phyloP scores from a whole-genome alignment of 1,140 invertebrate species.

The Drosophila equinoxialis region DNA sequence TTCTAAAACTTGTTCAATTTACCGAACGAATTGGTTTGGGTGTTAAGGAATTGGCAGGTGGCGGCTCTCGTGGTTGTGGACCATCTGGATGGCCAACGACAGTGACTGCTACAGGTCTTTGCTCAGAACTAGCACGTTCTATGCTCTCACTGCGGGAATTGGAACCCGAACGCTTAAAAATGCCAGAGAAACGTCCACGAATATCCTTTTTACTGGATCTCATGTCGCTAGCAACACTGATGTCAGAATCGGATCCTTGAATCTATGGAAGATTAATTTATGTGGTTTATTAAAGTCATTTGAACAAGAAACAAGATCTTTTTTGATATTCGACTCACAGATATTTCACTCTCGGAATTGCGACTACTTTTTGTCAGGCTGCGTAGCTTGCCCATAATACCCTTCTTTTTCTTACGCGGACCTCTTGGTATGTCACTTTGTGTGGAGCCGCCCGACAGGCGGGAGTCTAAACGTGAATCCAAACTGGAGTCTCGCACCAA shows the following conservation, averaged over 20 bases:
- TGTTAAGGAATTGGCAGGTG: constrained; percentile 75
- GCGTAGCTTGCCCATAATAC: constrained; percentile 92
- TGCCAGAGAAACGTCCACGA: constrained; percentile 90
- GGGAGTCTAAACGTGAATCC: constrained; percentile 84
- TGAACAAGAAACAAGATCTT: neutral
- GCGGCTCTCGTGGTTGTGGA: constrained; percentile 71
- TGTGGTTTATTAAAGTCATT: no score
- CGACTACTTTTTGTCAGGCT: constrained; percentile 91
- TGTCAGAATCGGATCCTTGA: constrained; percentile 91
- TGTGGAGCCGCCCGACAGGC: constrained; percentile 91
- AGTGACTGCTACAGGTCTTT: constrained; percentile 76
- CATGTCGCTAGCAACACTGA: constrained; percentile 86
- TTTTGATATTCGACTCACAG: constrained; percentile 46
- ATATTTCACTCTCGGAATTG: constrained; percentile 83
- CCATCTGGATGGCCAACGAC: constrained; percentile 76
- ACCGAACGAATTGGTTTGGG: constrained; percentile 79
- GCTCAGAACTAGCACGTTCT: constrained; percentile 65
- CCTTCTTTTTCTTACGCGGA: constrained; percentile 92
- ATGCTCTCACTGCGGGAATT: constrained; percentile 74
- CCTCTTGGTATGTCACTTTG: constrained; percentile 90
- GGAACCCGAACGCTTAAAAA: constrained; percentile 88
- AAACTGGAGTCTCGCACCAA: constrained; percentile 82
- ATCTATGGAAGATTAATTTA: constrained; percentile 58
- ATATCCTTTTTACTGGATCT: constrained; percentile 89
- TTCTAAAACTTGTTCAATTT: neutral